Percentiles rank a stretch among this genome's conserved stretches.
Evolutionary conservation across 2,888 invertebrate species (phyloP).

Genomic region (Xestobium rufovillosum): DNA sequence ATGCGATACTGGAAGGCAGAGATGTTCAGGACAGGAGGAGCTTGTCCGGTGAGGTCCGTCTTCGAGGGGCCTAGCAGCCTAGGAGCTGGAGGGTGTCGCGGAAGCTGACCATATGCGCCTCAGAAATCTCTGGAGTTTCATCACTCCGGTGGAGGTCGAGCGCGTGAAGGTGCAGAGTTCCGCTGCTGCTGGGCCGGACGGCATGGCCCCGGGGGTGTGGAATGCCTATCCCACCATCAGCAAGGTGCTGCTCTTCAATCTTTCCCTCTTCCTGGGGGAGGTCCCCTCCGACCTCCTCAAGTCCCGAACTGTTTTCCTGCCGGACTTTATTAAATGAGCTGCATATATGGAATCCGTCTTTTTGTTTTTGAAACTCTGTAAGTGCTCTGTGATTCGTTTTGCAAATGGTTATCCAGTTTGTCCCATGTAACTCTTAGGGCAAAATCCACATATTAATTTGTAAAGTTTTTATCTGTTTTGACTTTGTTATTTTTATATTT

Average conservation of each 20-base stretch:
- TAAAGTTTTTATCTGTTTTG: too few relatives aligned
- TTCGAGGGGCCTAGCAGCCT: background rate
- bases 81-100: background rate
- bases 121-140: background rate
- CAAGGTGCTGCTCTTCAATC: background rate
- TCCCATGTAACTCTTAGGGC: too few relatives aligned
- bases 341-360: too few relatives aligned
- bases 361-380: too few relatives aligned
- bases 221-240: background rate
- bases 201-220: too few relatives aligned
- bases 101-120: background rate
- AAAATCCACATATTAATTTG: too few relatives aligned
- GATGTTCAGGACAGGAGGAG: background rate
- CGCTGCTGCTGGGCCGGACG: background rate
- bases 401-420: too few relatives aligned
- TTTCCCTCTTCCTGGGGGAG: background rate
- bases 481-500: too few relatives aligned
- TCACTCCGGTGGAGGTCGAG: background rate
- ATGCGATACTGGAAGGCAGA: background rate
- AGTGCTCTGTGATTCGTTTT: too few relatives aligned
- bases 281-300: background rate
- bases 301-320: conserved; percentile 1
- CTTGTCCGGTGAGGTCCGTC: background rate
- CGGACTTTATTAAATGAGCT: too few relatives aligned
- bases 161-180: background rate